Evolutionary conservation across 1,140 invertebrate species (phyloP).

Genomic region (Macrobrachium nipponense): DNA sequence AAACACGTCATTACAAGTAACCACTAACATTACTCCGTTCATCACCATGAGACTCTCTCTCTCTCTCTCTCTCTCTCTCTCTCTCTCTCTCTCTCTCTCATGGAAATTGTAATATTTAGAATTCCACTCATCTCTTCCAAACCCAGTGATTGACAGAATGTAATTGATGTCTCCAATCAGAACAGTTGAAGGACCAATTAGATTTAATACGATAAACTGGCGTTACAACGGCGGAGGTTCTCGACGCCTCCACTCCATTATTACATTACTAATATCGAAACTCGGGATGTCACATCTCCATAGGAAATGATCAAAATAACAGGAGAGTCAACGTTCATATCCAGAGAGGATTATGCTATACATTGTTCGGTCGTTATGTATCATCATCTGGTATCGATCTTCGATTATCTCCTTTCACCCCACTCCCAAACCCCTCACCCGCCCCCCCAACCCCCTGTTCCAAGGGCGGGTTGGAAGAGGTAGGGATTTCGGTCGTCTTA

Average conservation of each 20-base stretch:
- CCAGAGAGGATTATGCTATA: too few species aligned
- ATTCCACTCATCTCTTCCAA: background rate
- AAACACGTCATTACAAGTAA: background rate
- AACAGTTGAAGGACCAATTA: too few species aligned
- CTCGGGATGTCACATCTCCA: too few species aligned
- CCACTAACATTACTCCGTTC: background rate
- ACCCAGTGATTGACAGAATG: background rate
- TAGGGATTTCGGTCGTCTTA: too few species aligned
- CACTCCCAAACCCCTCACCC: background rate
- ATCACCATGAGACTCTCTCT: background rate
- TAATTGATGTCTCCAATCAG: too few species aligned
- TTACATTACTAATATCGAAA: too few species aligned
- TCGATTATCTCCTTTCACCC: background rate
- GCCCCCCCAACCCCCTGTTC: background rate
- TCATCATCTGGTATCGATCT: background rate
- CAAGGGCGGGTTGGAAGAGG: background rate
- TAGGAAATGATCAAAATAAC: too few species aligned
- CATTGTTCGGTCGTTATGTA: too few species aligned
- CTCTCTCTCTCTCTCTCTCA: background rate
- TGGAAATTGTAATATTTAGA: background rate
- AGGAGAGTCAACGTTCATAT: too few species aligned
- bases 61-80: slow-evolving; percentile 17
- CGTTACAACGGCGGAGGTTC: too few species aligned
- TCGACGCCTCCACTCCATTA: too few species aligned
- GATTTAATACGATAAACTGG: too few species aligned